Percentiles rank a stretch among this genome's conserved stretches.
Evolutionary conservation across 2,888 invertebrate genomes (phyloP).

Genomic region (Meloe dianella): DNA sequence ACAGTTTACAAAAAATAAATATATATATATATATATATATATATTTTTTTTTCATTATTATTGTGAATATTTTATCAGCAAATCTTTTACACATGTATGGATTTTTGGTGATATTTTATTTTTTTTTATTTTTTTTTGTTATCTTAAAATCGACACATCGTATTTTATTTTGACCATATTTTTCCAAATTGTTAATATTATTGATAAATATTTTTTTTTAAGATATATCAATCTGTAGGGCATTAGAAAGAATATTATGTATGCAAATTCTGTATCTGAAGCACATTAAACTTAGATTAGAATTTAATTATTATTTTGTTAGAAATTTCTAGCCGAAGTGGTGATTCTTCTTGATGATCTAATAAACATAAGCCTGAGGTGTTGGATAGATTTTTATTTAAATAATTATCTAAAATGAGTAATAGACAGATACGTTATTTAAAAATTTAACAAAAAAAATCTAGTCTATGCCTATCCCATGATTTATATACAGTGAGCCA

Average conservation of each 20-base stretch:
- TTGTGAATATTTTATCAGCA: constrained; percentile 9
- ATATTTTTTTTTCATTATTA: not conserved
- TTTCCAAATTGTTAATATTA: not conserved
- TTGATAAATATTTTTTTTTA: too few species aligned
- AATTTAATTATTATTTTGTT: not conserved
- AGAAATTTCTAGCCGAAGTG: not conserved
- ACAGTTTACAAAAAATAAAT: not conserved
- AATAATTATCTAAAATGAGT: too few species aligned
- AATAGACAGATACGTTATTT: too few species aligned
- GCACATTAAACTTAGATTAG: not conserved
- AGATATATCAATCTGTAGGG: too few species aligned
- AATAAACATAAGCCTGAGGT: not conserved
- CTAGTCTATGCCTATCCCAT: too few species aligned
- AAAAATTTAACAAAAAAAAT: too few species aligned
- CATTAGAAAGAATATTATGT: not conserved
- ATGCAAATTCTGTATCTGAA: not conserved
- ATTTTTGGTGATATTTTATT: not conserved
- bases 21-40: too few species aligned
- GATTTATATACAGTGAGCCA: too few species aligned
- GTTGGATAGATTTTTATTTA: not conserved
- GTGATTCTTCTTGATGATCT: not conserved
- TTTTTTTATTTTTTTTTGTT: not conserved
- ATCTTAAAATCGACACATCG: not conserved
- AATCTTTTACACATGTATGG: constrained; percentile 5
- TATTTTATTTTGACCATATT: not conserved